Percentiles rank a stretch among this genome's conserved stretches.
Conservation (phyloP, 1,140 invertebrate genomes). For the Drosophila guanche region DNA sequence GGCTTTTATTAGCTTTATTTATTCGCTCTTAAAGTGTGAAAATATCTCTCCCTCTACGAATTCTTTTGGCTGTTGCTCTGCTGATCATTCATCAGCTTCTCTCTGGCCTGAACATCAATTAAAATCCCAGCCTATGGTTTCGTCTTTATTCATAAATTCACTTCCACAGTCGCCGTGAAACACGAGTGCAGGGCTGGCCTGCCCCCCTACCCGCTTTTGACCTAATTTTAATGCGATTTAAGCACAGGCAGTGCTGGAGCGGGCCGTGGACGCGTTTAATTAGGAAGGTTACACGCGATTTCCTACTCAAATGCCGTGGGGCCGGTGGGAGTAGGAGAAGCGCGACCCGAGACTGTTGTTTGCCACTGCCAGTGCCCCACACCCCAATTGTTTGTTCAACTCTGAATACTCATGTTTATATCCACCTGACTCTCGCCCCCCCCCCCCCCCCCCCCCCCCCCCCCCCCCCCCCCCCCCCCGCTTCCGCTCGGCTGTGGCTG, state of each 20-base stretch:
- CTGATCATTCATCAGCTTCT: constrained; percentile 20
- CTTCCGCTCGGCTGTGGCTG: constrained; percentile 1
- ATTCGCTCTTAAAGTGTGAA: no score
- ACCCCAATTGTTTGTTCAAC: constrained; percentile 18
- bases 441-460: background rate
- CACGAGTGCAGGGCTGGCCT: constrained; percentile 43
- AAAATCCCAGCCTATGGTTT: constrained; percentile 11
- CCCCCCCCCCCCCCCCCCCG: constrained; percentile 2
- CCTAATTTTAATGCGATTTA: constrained; percentile 70
- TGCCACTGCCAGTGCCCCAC: background rate
- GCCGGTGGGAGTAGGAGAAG: background rate
- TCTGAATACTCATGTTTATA: constrained; percentile 35
- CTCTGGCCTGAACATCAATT: constrained; percentile 21
- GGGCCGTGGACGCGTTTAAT: constrained; percentile 51
- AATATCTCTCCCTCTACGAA: no score
- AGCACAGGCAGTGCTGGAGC: constrained; percentile 9
- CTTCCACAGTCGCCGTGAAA: constrained; percentile 11
- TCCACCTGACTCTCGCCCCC: constrained; percentile 30
- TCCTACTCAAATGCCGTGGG: constrained; percentile 25
- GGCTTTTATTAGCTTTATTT: no score
- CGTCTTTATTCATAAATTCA: constrained; percentile 17
- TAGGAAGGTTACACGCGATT: constrained; percentile 69
- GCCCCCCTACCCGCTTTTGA: constrained; percentile 44
- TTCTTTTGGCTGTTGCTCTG: background rate
- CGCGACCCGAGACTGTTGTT: constrained; percentile 32